Evolutionary conservation across 2,113 vertebrate genomes (phyloP).

Genomic region (Sarotherodon lohbergeri): DNA sequence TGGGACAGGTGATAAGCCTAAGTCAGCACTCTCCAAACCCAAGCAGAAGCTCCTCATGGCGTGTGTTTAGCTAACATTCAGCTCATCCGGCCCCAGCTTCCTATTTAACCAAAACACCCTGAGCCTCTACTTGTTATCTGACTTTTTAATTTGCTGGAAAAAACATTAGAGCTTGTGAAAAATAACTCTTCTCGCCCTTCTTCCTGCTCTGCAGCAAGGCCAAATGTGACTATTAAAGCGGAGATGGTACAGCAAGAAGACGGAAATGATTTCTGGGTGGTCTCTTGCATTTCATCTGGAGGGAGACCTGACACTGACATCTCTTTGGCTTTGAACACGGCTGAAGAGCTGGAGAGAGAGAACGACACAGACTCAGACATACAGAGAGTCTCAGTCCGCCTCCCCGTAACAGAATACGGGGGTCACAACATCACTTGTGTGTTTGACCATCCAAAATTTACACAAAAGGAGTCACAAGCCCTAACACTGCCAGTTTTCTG

Average conservation of each 20-base stretch:
- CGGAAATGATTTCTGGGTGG: conserved; percentile 53
- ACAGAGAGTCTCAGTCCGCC: conserved; percentile 15
- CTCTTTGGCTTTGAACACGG: conserved; percentile 43
- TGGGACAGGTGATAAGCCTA: conserved; percentile 64
- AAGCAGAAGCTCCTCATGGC: conserved; percentile 29
- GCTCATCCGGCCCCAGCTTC: conserved; percentile 43
- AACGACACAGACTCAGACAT: background rate
- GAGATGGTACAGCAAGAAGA: conserved; percentile 35
- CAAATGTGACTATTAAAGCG: conserved; percentile 58
- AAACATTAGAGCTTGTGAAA: conserved; percentile 35
- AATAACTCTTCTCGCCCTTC: conserved; percentile 37
- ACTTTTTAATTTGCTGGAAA: conserved; percentile 55
- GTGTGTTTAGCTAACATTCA: conserved; percentile 34
- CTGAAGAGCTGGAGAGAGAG: conserved; percentile 1
- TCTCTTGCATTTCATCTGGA: conserved; percentile 63
- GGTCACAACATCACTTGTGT: conserved; percentile 57
- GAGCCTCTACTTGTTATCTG: conserved; percentile 22
- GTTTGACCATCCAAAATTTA: conserved; percentile 58
- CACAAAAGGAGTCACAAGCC: background rate
- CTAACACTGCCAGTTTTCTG: conserved; percentile 54
- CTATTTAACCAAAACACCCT: conserved; percentile 40
- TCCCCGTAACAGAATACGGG: conserved; percentile 30
- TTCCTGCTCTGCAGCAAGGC: conserved; percentile 52
- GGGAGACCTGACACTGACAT: conserved; percentile 64
- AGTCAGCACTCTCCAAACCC: conserved; percentile 42